Base-by-base conservation (phyloP, 2,888 invertebrate genomes). In the Acrocyrtus sp. region DNA sequence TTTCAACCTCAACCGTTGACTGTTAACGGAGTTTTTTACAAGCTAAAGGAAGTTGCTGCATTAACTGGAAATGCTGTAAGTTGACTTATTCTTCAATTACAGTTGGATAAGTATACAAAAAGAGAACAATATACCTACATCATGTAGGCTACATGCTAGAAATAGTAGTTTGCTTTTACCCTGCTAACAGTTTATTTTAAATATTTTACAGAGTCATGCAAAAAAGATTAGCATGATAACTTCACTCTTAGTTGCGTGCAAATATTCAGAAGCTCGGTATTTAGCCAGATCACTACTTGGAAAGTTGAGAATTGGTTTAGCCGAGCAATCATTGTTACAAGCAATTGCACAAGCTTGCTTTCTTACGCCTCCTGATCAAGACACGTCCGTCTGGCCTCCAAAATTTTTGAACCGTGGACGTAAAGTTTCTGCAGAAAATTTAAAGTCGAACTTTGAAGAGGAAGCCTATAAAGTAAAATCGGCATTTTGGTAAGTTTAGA, bases 241-340 rank as follows among this genome's bases (percentile, higher is more conserved):
- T 82, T 88, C 91, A 0, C 88, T 99, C 84, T 93, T 98, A 83
- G 95, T 98, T 0, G 95, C 98, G 0, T 97, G 97, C 83, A 89
- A 92, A 53, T 88, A 90, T 73, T 90, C 90, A 0, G 98, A 98
- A 85, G 94, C 97, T 0, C 88, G 94, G 61, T 98, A 91, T 84
- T 87, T 98, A 17, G 94, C 97, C 61, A 88, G 98, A 78, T 96
- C 95, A 0, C 84, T 98, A 21, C 91, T 93, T 73, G 98, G 98
- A 27, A 99, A 98, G 85, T 86, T 99, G 66, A 88, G 99, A 53
- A 96, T 99, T 81, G 98, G 98, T 0, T 87, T 99, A 68, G 99
- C 98, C 0, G 99, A 99, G 83, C 97, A 98, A 85, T 97, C 97
- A 0, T 90, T 98, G 39, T 86, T 99, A 53, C 87, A 94, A 84